These are phyloP conservation scores for Rhodophaea formosa DNA, from an alignment of 2,888 invertebrate species.

Conservation along the genomic window DNA sequence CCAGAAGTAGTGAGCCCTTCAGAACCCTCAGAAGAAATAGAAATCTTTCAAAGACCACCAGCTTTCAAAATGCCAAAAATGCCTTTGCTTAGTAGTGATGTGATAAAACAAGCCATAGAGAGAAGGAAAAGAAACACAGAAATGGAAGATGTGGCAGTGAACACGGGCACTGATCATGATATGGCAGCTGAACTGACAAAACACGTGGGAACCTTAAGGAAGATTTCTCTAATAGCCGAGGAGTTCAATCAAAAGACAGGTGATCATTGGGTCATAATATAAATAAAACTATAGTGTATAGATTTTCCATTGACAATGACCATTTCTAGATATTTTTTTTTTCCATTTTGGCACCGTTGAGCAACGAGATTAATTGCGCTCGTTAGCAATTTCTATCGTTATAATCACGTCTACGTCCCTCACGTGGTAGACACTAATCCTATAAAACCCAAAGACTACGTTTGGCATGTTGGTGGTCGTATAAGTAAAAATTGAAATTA, in stretches of 20 bases:
- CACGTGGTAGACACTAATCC: too few species aligned
- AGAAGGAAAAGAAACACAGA: slow-evolving; percentile 35
- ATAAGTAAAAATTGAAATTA: too few species aligned
- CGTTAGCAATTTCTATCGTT: too few species aligned
- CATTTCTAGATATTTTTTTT: too few species aligned
- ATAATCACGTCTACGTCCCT: too few species aligned
- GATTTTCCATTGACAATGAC: too few species aligned
- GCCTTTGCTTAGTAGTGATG: slow-evolving; percentile 62
- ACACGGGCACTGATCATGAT: slow-evolving; percentile 58
- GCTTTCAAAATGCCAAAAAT: slow-evolving; percentile 65
- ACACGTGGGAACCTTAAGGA: slow-evolving; percentile 62
- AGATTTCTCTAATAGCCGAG: slow-evolving; percentile 73
- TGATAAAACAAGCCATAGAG: slow-evolving; percentile 49
- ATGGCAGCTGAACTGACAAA: slow-evolving; percentile 64
- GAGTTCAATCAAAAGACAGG: slow-evolving; percentile 76
- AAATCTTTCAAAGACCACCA: slow-evolving; percentile 26
- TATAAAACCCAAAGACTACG: too few species aligned
- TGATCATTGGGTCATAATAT: slow-evolving; percentile 29
- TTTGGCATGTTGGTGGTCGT: too few species aligned
- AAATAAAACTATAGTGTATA: too few species aligned
- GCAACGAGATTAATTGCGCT: too few species aligned
- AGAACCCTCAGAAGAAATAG: slow-evolving; percentile 30
- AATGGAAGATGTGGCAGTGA: slow-evolving; percentile 54
- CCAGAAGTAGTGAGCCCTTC: slow-evolving; percentile 16
- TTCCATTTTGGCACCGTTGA: too few species aligned